Evolutionary conservation across 2,113 vertebrate genomes (phyloP), one percentile per base, ranked within the genome.

Genomic region (Noturus placidus): DNA sequence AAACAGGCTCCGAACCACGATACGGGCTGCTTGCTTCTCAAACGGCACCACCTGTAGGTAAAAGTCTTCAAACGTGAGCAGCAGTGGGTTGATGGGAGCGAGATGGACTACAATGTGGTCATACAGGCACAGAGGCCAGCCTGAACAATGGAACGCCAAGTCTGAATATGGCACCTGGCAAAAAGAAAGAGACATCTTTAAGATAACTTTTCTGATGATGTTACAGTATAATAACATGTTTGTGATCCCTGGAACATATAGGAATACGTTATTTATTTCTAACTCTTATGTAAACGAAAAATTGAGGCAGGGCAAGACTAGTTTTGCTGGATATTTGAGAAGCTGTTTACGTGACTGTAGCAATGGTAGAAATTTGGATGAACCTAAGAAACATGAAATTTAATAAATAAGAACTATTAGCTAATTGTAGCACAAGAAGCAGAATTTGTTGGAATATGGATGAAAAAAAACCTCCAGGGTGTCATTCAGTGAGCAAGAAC

Each of bases 121-220:
- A 0, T 90, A 93, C 67, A 97, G 94, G 85, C 97, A 98, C 82
- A 99, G 91, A 0, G 97, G 97, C 97, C 97, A 98, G 92, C 97
- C 97, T n/a, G 96, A 95, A 0, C 95, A 96, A 86, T 95, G 91
- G 92, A 97, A 98, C 69, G 97, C 92, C 78, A 93, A 89, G 89
- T 96, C 94, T 67, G 94, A 91, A 89, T 96, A 97, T 80, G 94
- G 94, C 74, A 95, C 97, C 97, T 99, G 88, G 61, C 0, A 79
- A 87, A 77, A 90, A 84, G 27, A 89, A 19, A 87, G 25, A 89
- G 35, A n/a, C 50, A 77, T 30, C 35, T 59, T 33, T 35, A 85
- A 42, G 22, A 87, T 19, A 9, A 57, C 50, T 42, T 50, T 4
- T 27, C 22, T 72, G 38, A 50, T 22, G 5, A 82, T 13, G 27